These are phyloP conservation scores for Erynnis tages DNA, from an alignment of 2,888 invertebrate species.

Conservation along the genomic window DNA sequence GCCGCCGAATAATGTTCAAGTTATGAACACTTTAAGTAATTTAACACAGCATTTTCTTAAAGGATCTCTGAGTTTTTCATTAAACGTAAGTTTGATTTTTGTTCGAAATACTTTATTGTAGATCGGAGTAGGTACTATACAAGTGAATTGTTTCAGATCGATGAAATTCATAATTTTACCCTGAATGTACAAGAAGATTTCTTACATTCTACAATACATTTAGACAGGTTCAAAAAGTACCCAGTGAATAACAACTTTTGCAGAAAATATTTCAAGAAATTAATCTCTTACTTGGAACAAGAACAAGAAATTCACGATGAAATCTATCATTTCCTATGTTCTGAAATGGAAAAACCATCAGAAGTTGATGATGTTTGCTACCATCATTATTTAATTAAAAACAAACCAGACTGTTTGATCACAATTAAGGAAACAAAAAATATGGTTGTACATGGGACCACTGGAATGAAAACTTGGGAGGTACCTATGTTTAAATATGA, in stretches of 20 bases:
- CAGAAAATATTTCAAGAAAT: conserved; percentile 83
- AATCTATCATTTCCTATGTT: conserved; percentile 83
- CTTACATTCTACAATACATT: conserved; percentile 81
- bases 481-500: conserved; percentile 54
- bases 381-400: conserved; percentile 83
- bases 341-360: conserved; percentile 62
- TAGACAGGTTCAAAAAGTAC: conserved; percentile 74
- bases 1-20: not conserved
- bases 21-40: conserved; percentile 5
- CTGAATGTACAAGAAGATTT: conserved; percentile 83
- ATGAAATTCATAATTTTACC: conserved; percentile 48
- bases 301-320: conserved; percentile 83
- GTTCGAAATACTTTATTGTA: no score
- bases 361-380: conserved; percentile 68
- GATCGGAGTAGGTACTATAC: no score
- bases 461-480: conserved; percentile 91
- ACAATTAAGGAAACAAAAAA: conserved; percentile 86
- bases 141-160: conserved; percentile 43
- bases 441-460: conserved; percentile 89
- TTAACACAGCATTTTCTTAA: conserved; percentile 25
- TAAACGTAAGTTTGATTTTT: conserved; percentile 27
- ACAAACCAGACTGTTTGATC: conserved; percentile 60
- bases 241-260: conserved; percentile 84
- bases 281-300: conserved; percentile 82
- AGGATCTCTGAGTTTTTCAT: conserved; percentile 16